Evolutionary conservation across 2,888 invertebrate species (phyloP).

Genomic region (Caenorhabditis sp.): DNA sequence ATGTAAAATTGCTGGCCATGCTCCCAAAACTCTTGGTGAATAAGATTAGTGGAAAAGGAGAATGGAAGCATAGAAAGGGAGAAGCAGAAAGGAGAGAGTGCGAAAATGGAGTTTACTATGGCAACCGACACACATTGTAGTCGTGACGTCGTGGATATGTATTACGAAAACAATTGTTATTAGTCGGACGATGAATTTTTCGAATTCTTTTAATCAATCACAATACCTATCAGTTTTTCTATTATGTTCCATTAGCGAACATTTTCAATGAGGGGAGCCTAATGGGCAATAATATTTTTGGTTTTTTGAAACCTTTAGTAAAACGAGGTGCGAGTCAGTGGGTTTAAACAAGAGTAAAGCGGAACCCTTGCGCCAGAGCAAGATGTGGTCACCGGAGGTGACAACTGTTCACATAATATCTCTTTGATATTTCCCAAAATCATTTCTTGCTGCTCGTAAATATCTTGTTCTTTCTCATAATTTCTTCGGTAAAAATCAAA

Average conservation of each 20-base stretch:
- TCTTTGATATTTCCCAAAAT: not conserved
- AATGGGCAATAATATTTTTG: too few species aligned
- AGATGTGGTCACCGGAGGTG: not conserved
- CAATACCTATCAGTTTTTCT: too few species aligned
- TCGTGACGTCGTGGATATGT: not conserved
- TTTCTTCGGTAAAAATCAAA: not conserved
- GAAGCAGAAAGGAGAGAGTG: not conserved
- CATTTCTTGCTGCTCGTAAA: not conserved
- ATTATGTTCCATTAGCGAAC: too few species aligned
- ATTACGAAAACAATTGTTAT: not conserved
- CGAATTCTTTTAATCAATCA: not conserved
- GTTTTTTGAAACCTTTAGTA: too few species aligned
- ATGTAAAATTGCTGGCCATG: conserved; percentile 18
- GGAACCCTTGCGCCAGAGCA: too few species aligned
- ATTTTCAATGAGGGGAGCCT: too few species aligned
- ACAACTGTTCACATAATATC: not conserved
- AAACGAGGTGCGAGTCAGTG: too few species aligned
- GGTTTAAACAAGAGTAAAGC: not conserved
- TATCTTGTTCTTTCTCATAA: not conserved
- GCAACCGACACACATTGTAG: conserved; percentile 12
- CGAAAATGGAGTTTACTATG: conserved; percentile 27
- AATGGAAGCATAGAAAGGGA: conserved; percentile 21
- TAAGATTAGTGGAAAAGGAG: not conserved
- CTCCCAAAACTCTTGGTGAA: not conserved
- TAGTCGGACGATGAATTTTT: too few species aligned